Evolutionary conservation across 2,797 vertebrate species (phyloP), one percentile per base, ranked within the genome.

Genomic region (Rhinoraja longicauda): DNA sequence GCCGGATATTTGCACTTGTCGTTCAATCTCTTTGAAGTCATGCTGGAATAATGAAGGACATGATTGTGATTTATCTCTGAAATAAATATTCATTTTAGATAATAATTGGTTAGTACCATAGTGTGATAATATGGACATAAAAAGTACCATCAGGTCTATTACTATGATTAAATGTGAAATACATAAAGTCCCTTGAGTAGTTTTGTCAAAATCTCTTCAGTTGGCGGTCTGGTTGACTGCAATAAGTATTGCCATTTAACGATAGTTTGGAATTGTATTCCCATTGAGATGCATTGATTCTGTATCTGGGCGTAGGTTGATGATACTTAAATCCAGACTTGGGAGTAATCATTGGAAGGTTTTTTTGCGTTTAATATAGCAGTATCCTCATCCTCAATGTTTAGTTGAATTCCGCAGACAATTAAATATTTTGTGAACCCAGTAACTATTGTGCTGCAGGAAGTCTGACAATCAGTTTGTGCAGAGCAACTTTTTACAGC

Each of bases 181-280:
- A 12, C 39, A 53, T 26, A 53, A 75, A 92, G 92, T 92, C 24
- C 39, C 90, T 39, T 17, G 45, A 13, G 70, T 24, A 72, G 45
- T 73, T 75, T 73, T 75, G 90, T 73, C 90, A 92, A 92, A 75
- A 75, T 92, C 36, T 73, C 26, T 75, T 75, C 67, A 53, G 72
- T 73, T 39, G 17, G 10, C 45, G 70, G 53, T 29, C 13, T 29
- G 39, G 70, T 32, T 72, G 45, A 6, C 39, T 53, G 24, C 10
- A 29, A 29, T 91, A 72, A 91, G 67, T 72, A 21, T 64, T 10
- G 1, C 67, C 29, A 39, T 21, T 73, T 92, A 92, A 57, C 26
- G 1, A 75, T 73, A 4, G 36, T 19, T 36, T 32, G 86, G 15
- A n/a, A 32, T 36, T 67, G 32, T 36, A 90, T 67, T 10, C 0